Evolutionary conservation across 2,888 invertebrate genomes (phyloP), one percentile per base, ranked within the genome.

Genomic region (Arctia plantaginis): DNA sequence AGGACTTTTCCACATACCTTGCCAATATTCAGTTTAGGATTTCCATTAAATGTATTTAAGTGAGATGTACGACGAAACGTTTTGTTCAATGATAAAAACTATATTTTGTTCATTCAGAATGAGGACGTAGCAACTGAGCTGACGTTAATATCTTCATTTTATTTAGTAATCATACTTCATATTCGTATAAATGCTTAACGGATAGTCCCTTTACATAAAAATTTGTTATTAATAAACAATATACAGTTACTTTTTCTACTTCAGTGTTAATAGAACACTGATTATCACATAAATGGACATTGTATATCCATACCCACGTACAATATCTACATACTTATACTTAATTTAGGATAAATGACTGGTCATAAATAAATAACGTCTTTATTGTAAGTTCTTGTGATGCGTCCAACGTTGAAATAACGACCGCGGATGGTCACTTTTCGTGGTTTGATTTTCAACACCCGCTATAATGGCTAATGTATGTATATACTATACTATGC

Each of bases 351-450:
- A 30, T 74, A 77, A 79, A 78, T 69, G 30, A 55, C 72, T 13
- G 66, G 74, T 72, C 66, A 68, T 80, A 75, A 83, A 80, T 77
- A 78, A 83, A 85, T 75, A 77, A 79, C 77, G 74, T 77, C 73
- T 71, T 77, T 81, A 44, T 72, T 68, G 73, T 76, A 73, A 69
- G 72, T 79, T 80, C 80, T 81, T 77, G 69, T 74, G 74, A 83
- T 81, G 83, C 78, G 55, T 39, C 44, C 47, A 73, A 79, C 82
- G 82, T 85, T 79, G 69, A 83, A 78, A 81, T 83, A 83, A 83
- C 80, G 84, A 77, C 76, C 75, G 72, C 80, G 81, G 68, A 76
- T 82, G 67, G 75, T 71, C 66, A 65, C 51, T 71, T 72, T 64
- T 33, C 82, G 81, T 82, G 80, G 73, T 79, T 82, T 67, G 82